Percentiles rank a stretch among this genome's conserved stretches.
These are phyloP conservation scores for Parotia lawesii DNA, from an alignment of 2,113 vertebrate genomes.

Conservation along the genomic window DNA sequence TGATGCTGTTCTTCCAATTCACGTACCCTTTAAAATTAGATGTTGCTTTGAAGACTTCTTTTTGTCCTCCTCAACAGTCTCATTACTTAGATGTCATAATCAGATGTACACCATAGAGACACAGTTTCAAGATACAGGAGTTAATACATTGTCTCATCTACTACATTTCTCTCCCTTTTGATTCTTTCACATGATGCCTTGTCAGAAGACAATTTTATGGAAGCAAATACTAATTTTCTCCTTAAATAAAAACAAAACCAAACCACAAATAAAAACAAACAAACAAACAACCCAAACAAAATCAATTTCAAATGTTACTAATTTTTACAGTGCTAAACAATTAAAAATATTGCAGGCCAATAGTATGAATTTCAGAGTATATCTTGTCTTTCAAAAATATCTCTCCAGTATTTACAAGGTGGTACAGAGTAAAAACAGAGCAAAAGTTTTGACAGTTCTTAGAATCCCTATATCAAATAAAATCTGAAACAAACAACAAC, in stretches of 20 bases:
- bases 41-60: background rate
- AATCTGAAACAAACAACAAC: background rate
- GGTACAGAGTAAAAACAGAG: background rate
- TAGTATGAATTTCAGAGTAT: background rate
- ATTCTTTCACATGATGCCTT: background rate
- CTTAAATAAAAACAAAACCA: background rate
- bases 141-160: background rate
- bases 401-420: background rate
- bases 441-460: background rate
- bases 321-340: conserved; percentile 20
- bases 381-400: background rate
- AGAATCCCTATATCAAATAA: background rate
- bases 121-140: background rate
- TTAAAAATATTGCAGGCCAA: conserved; percentile 15
- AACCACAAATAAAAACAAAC: background rate
- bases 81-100: background rate
- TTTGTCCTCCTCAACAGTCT: background rate
- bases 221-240: background rate
- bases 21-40: background rate
- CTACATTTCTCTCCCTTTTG: background rate
- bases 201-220: background rate
- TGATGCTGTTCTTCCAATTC: background rate
- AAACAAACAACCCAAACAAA: background rate
- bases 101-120: background rate
- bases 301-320: conserved; percentile 30